These are phyloP conservation scores for Brachycybe producta DNA, from an alignment of 2,888 invertebrate genomes.

Conservation along the genomic window DNA sequence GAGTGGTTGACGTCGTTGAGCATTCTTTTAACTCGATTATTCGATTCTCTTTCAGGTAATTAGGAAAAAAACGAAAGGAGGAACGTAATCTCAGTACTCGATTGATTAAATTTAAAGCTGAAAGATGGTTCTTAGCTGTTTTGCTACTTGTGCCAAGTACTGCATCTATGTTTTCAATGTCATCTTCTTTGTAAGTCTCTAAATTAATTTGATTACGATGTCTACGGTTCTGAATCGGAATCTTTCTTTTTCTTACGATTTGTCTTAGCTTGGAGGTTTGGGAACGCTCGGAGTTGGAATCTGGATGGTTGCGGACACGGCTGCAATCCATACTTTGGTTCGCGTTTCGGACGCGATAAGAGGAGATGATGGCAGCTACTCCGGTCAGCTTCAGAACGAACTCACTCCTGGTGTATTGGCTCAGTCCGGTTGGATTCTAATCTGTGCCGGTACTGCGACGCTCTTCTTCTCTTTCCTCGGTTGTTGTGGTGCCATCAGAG, in stretches of 20 bases:
- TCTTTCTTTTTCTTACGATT: slow-evolving; percentile 1
- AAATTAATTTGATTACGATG: not conserved
- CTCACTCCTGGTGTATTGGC: slow-evolving; percentile 40
- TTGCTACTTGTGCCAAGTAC: slow-evolving; percentile 53
- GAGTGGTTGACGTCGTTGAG: too few species aligned
- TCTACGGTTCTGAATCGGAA: not conserved
- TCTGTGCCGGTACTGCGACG: slow-evolving; percentile 52
- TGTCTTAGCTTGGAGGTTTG: slow-evolving; percentile 45
- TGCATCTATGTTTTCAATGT: slow-evolving; percentile 58
- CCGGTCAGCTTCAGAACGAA: slow-evolving; percentile 2
- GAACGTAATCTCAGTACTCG: too few species aligned
- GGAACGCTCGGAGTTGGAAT: slow-evolving; percentile 51
- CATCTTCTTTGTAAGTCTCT: slow-evolving; percentile 53
- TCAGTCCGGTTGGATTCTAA: slow-evolving; percentile 53
- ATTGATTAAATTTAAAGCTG: too few species aligned
- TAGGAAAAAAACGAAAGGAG: too few species aligned
- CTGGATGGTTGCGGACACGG: slow-evolving; percentile 51
- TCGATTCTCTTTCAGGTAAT: too few species aligned
- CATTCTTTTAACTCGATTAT: too few species aligned
- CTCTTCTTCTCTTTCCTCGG: slow-evolving; percentile 59
- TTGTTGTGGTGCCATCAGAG: slow-evolving; percentile 54
- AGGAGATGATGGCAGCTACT: slow-evolving; percentile 7
- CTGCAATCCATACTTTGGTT: slow-evolving; percentile 11
- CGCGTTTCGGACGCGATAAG: slow-evolving; percentile 5
- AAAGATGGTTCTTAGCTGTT: slow-evolving; percentile 39